phyloP scores from a whole-genome alignment of 2,113 vertebrate species.

The Excalfactoria chinensis region DNA sequence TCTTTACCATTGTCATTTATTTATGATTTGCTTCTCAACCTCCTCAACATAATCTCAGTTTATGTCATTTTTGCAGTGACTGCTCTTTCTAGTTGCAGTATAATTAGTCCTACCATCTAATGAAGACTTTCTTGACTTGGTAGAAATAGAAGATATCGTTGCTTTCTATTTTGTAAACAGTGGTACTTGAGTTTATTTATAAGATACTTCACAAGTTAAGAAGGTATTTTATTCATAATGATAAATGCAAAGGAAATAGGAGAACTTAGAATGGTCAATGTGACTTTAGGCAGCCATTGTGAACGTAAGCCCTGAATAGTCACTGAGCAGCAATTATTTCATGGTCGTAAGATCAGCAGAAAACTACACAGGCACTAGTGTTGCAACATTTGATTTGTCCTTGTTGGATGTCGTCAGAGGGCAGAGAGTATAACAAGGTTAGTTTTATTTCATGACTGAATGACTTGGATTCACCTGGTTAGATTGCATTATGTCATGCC shows the following conservation, averaged over 20 bases:
- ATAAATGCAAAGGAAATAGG: background rate
- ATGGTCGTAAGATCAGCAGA: background rate
- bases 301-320: background rate
- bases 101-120: background rate
- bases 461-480: background rate
- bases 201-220: background rate
- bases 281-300: background rate
- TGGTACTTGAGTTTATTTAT: background rate
- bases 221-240: background rate
- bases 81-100: background rate
- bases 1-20: background rate
- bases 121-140: background rate
- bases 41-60: background rate
- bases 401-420: background rate
- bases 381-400: background rate
- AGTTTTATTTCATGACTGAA: background rate
- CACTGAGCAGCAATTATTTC: background rate
- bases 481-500: background rate
- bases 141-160: background rate
- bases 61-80: background rate
- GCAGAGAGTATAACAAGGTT: background rate
- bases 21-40: background rate
- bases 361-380: background rate
- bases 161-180: background rate
- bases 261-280: background rate